A percentile compares a stretch with the other conserved stretches of the same genome.
phyloP scores from a whole-genome alignment of 1,140 invertebrate genomes.

The Notospermus geniculatus region DNA sequence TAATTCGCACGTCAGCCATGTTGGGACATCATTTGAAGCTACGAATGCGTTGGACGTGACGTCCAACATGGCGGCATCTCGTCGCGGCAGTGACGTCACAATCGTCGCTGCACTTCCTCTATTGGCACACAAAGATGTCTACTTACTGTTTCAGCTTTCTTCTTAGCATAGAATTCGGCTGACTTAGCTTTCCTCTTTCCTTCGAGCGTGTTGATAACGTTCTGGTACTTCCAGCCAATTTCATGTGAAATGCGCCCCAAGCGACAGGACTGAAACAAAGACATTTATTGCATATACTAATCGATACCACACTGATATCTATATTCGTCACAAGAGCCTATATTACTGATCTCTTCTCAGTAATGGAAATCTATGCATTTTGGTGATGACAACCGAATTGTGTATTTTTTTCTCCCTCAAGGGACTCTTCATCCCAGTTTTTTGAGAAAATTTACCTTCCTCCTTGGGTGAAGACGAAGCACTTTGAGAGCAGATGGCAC shows the following conservation, averaged over 20 bases:
- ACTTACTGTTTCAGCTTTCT: constrained; percentile 74
- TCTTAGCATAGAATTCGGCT: constrained; percentile 74
- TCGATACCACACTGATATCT: not conserved
- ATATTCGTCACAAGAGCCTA: not conserved
- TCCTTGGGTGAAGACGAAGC: constrained; percentile 90
- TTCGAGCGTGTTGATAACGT: constrained; percentile 90
- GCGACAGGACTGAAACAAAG: constrained; percentile 75
- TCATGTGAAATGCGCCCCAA: constrained; percentile 95
- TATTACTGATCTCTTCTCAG: not conserved
- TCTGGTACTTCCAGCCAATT: constrained; percentile 99
- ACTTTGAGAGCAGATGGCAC: constrained; percentile 92
- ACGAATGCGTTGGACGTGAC: no score
- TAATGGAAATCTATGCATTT: not conserved
- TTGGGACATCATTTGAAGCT: no score
- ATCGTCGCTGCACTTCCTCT: no score
- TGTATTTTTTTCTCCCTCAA: not conserved
- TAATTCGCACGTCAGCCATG: no score
- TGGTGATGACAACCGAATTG: not conserved
- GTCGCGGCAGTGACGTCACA: no score
- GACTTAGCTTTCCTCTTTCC: constrained; percentile 92
- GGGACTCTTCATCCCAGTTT: no score
- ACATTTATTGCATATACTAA: not conserved
- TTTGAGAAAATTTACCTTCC: constrained; percentile 79
- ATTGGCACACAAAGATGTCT: not conserved
- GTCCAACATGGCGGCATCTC: no score